phyloP scores from a whole-genome alignment of 2,113 vertebrate genomes.

The Odocoileus virginianus region DNA sequence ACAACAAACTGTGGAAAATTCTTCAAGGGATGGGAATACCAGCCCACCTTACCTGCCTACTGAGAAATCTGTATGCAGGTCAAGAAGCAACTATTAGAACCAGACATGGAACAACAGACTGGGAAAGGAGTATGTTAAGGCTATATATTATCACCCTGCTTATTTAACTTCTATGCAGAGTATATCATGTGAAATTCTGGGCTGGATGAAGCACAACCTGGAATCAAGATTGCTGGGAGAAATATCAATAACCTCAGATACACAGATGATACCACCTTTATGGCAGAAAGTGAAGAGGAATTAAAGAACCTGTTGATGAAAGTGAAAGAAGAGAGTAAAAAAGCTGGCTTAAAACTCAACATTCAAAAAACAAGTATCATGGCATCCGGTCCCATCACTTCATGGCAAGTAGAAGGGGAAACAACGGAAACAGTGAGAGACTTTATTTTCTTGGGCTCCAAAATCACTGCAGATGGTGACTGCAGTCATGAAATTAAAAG shows the following conservation, averaged over 20 bases:
- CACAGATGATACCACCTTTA: not conserved
- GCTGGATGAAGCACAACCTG: not conserved
- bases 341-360: not conserved
- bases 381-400: not conserved
- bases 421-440: not conserved
- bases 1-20: not conserved
- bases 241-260: not conserved
- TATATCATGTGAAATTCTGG: not conserved
- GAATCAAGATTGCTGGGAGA: not conserved
- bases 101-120: not conserved
- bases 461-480: not conserved
- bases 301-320: not conserved
- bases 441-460: not conserved
- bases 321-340: not conserved
- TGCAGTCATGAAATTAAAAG: not conserved
- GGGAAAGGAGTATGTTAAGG: not conserved
- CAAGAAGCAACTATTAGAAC: not conserved
- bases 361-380: not conserved
- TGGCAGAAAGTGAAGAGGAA: not conserved
- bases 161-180: not conserved
- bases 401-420: not conserved
- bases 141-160: not conserved
- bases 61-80: not conserved
- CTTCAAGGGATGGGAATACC: not conserved
- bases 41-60: not conserved